These are phyloP conservation scores for Asarcornis scutulata DNA, from an alignment of 2,113 vertebrate species.

Conservation along the genomic window DNA sequence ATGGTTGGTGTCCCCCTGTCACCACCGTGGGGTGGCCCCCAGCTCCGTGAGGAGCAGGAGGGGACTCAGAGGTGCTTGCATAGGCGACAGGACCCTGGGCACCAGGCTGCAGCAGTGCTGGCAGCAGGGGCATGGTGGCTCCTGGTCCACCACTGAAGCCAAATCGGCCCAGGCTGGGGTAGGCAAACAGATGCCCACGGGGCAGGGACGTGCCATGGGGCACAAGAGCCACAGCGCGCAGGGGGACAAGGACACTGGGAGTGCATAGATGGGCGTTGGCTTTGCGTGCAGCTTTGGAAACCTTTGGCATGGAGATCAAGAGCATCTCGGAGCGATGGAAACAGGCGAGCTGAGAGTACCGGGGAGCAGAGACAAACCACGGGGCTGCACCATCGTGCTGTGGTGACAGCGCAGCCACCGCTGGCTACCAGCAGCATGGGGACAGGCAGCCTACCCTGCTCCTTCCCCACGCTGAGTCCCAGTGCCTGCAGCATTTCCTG, in stretches of 20 bases:
- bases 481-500: not conserved
- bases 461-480: not conserved
- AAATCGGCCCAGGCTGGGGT: not conserved
- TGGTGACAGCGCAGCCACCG: not conserved
- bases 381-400: not conserved
- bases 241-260: not conserved
- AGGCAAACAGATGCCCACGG: not conserved
- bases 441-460: not conserved
- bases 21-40: not conserved
- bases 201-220: rapidly evolving
- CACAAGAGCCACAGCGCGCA: not conserved
- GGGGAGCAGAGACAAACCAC: not conserved
- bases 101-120: not conserved
- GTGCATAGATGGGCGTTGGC: not conserved
- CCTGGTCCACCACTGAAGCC: not conserved
- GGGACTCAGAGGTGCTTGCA: constrained; percentile 28
- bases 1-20: not conserved
- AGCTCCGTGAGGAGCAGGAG: not conserved
- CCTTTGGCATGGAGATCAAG: constrained; percentile 23
- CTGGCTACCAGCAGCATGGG: not conserved
- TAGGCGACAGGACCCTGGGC: not conserved
- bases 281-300: constrained; percentile 41
- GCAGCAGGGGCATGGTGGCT: not conserved
- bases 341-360: not conserved
- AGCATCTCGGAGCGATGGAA: not conserved